Evolutionary conservation across 2,113 vertebrate species (phyloP), one percentile per base, ranked within the genome.

Genomic region (Perognathus longimembris): DNA sequence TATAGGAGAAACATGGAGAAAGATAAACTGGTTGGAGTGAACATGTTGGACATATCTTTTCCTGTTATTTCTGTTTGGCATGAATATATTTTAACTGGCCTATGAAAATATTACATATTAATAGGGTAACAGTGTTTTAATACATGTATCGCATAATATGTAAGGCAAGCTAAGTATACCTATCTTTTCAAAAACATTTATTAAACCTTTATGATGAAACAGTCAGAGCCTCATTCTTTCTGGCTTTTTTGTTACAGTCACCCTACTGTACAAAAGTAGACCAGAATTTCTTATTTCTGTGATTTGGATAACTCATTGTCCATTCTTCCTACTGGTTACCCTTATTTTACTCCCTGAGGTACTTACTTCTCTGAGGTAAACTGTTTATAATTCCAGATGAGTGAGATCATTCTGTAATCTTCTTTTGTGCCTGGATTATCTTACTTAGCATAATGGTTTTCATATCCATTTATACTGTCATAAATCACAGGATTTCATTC

Each of bases 1-100:
- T 85, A 64, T 80, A 28, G 40, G 30, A 15, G 77, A 93, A 89
- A 85, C 38, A n/a, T 77, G 32, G n/a, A 93, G 24, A 69, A 78
- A 54, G 34, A 20, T 40, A 50, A 91, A 85, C 70, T 70, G 30
- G 4, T 59, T 86, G 45, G 2, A 14, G 32, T 83, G 10, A 87
- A 89, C 24, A 42, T 85, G 12, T 82, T 91, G 21, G 32, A 36
- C n/a, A 28, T 42, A 14, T 54, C 42, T 70, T 82, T 89, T 89
- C 59, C 79, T 36, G 1, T 81, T 20, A 32, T 63, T 66, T 82
- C 18, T 64, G 5, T 85, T 76, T 77, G 28, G 50, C 50, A 61
- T 57, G 36, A 34, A 69, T 63, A 78, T 42, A 61, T 61, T 70
- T 76, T 78, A 70, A 22, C 32, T 63, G 28, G 36, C 30, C 30